Conservation (phyloP, 2,797 vertebrate genomes). For the Heliangelus exortis region DNA sequence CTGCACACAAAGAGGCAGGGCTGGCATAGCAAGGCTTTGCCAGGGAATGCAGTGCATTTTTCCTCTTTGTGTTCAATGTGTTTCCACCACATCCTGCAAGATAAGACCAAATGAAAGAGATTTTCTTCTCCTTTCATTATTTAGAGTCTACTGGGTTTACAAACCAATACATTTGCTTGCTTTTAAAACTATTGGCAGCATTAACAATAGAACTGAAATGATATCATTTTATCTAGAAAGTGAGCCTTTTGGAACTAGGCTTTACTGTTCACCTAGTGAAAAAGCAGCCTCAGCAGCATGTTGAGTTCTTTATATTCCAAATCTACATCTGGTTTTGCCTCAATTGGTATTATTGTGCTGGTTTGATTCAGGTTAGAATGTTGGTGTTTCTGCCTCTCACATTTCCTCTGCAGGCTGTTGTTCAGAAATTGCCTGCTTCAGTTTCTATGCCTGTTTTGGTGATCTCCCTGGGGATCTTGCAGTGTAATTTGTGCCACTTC, state of each 20-base stretch:
- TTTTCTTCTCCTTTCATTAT: conserved; percentile 8
- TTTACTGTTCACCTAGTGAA: neutral
- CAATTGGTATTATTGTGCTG: neutral
- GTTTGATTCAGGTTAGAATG: neutral
- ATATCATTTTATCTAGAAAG: neutral
- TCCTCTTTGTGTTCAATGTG: conserved; percentile 73
- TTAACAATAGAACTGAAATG: neutral
- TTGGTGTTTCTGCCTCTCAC: neutral
- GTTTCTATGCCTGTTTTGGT: neutral
- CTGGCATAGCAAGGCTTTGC: neutral
- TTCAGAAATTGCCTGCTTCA: neutral
- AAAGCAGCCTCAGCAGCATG: neutral
- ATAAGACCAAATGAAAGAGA: conserved; percentile 21
- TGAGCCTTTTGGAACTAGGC: conserved; percentile 21
- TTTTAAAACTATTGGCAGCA: conserved; percentile 15
- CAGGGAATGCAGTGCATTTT: neutral
- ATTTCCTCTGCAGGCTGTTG: neutral
- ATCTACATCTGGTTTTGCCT: neutral
- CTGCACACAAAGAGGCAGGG: neutral
- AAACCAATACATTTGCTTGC: neutral
- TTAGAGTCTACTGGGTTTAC: neutral
- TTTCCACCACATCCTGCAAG: conserved; percentile 95
- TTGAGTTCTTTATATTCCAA: neutral
- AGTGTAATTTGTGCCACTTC: neutral
- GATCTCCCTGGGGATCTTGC: neutral